A percentile compares a stretch with the other conserved stretches of the same genome.
Evolutionary conservation across 2,888 invertebrate genomes (phyloP).

Genomic region (Herminia tarsipennalis): DNA sequence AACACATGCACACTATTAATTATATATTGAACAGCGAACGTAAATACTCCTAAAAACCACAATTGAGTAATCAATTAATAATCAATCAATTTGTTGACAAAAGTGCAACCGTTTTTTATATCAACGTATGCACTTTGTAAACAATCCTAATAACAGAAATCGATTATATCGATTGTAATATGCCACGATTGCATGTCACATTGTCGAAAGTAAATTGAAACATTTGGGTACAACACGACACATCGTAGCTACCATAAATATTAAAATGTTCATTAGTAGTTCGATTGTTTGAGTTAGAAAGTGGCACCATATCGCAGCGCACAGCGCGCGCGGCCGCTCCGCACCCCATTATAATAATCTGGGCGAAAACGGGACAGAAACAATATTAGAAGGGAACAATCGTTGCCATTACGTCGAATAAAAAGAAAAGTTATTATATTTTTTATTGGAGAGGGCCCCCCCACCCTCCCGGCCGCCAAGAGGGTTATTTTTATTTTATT

Average conservation of each 20-base stretch:
- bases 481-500: conserved; percentile 86
- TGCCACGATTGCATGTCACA: conserved; percentile 7
- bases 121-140: neutral
- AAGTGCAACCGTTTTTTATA: conserved; percentile 3
- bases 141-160: conserved; percentile 5
- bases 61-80: no score
- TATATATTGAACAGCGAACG: no score
- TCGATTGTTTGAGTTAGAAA: conserved; percentile 34
- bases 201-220: conserved; percentile 25
- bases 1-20: no score
- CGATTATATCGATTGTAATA: conserved; percentile 5
- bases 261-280: conserved; percentile 44
- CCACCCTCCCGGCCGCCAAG: conserved; percentile 81
- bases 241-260: conserved; percentile 31
- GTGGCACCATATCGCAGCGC: conserved; percentile 42
- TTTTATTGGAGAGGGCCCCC: conserved; percentile 83
- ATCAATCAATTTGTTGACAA: conserved; percentile 1
- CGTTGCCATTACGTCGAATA: conserved; percentile 84
- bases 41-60: neutral
- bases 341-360: conserved; percentile 78
- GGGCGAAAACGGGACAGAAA: conserved; percentile 72
- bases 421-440: conserved; percentile 86
- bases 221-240: conserved; percentile 19
- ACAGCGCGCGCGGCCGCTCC: conserved; percentile 39
- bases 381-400: conserved; percentile 79